phyloP scores from a whole-genome alignment of 2,888 invertebrate species.

The Cosmia pyralina region DNA sequence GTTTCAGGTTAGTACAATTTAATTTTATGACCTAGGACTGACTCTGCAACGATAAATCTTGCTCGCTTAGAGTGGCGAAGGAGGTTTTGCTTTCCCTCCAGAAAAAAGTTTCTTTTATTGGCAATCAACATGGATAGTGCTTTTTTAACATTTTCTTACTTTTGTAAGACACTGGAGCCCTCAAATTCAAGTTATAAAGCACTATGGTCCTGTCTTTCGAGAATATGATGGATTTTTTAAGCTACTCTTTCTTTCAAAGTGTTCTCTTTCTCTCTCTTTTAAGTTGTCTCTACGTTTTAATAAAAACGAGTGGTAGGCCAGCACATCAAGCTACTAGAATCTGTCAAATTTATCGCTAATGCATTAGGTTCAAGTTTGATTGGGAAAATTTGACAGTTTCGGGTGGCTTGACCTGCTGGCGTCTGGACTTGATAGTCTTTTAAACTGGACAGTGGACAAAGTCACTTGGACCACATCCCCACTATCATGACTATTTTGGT shows the following conservation, averaged over 20 bases:
- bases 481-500: too few species aligned
- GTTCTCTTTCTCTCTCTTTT: background rate
- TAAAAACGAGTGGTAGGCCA: background rate
- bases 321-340: too few species aligned
- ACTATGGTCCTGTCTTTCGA: too few species aligned
- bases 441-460: background rate
- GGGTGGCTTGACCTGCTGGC: too few species aligned
- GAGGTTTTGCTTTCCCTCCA: too few species aligned
- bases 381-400: too few species aligned
- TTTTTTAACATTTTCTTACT: background rate
- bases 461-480: background rate
- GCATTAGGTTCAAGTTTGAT: too few species aligned
- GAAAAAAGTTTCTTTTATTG: background rate
- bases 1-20: conserved; percentile 78
- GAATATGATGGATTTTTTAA: background rate
- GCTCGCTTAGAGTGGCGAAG: too few species aligned
- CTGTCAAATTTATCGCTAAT: too few species aligned
- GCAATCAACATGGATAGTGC: background rate
- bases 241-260: background rate
- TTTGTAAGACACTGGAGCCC: background rate
- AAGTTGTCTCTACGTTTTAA: background rate
- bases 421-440: too few species aligned
- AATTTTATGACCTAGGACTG: background rate
- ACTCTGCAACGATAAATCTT: background rate
- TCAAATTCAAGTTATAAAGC: background rate